These are phyloP conservation scores for Ambastaia sidthimunki DNA, from an alignment of 2,797 vertebrate species.

Conservation along the genomic window DNA sequence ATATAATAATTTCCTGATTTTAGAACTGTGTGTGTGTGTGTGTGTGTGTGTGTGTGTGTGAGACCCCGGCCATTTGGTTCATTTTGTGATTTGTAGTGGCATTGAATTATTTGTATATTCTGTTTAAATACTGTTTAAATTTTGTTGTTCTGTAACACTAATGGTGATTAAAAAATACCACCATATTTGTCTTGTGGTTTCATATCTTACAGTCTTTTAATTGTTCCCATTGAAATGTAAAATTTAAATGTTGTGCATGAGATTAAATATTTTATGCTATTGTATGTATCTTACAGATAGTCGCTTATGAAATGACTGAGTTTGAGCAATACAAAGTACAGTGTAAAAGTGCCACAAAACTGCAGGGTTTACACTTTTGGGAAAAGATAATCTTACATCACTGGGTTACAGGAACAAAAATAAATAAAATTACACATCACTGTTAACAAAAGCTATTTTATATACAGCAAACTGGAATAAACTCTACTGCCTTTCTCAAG, in stretches of 20 bases:
- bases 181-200: conserved; percentile 30
- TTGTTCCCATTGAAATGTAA: neutral
- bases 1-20: conserved; percentile 56
- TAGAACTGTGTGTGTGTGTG: conserved; percentile 44
- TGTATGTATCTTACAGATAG: no score
- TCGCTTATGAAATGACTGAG: neutral
- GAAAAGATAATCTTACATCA: neutral
- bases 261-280: neutral
- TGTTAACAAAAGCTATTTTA: neutral
- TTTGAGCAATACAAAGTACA: neutral
- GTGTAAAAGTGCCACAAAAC: neutral
- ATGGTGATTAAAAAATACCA: conserved; percentile 46
- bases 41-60: no score
- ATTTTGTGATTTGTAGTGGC: conserved; percentile 22
- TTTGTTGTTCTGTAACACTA: conserved; percentile 49
- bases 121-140: conserved; percentile 41
- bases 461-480: neutral
- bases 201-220: neutral
- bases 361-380: neutral
- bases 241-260: no score
- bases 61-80: neutral
- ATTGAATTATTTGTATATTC: conserved; percentile 20
- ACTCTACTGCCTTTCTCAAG: no score
- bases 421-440: neutral
- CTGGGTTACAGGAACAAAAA: neutral